phyloP scores from a whole-genome alignment of 2,888 invertebrate genomes.

The Plagodis dolabraria region DNA sequence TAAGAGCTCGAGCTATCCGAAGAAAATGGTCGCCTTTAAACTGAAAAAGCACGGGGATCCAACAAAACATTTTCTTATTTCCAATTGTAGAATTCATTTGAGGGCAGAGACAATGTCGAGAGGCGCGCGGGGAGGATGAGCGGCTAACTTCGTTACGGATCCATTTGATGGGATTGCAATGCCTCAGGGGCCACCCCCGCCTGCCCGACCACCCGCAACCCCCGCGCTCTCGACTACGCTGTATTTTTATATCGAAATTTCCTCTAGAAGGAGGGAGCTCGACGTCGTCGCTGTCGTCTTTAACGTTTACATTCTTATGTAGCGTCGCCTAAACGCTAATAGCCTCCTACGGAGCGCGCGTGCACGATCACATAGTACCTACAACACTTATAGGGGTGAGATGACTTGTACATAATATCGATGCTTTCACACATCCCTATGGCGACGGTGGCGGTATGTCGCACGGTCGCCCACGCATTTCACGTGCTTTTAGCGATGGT shows the following conservation, averaged over 20 bases:
- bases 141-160: constrained; percentile 91
- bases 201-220: constrained; percentile 48
- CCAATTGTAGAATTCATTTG: constrained; percentile 86
- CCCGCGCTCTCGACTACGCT: constrained; percentile 64
- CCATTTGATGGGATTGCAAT: constrained; percentile 91
- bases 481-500: constrained; percentile 72
- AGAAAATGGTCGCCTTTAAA: constrained; percentile 80
- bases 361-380: constrained; percentile 49
- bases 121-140: constrained; percentile 84
- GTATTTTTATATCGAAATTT: constrained; percentile 85
- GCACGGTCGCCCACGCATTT: constrained; percentile 57
- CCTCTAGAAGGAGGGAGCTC: constrained; percentile 76
- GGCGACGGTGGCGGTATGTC: constrained; percentile 25
- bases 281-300: constrained; percentile 77
- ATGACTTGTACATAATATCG: constrained; percentile 32
- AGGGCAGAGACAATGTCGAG: constrained; percentile 85
- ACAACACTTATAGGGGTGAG: constrained; percentile 17
- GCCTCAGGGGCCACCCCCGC: constrained; percentile 78
- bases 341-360: constrained; percentile 73
- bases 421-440: constrained; percentile 33
- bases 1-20: constrained; percentile 66
- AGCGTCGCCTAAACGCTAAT: constrained; percentile 83
- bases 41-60: constrained; percentile 81
- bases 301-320: constrained; percentile 85
- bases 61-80: constrained; percentile 85